Evolutionary conservation across 2,113 vertebrate species (phyloP).

Genomic region (Sitta europaea): DNA sequence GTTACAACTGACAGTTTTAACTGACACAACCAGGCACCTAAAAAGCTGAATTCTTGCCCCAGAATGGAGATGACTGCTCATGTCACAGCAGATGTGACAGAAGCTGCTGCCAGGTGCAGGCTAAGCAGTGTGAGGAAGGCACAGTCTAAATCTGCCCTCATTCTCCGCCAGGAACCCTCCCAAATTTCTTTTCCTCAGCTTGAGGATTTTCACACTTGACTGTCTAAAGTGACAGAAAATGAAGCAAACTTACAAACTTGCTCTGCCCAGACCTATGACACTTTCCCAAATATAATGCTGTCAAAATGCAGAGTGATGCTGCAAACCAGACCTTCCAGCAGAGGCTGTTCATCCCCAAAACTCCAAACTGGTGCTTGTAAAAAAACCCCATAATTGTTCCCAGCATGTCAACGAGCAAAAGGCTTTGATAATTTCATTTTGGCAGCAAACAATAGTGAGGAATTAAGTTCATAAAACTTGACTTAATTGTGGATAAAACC

Average conservation of each 20-base stretch:
- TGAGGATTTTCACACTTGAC: not conserved
- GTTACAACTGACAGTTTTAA: no score
- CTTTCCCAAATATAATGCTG: not conserved
- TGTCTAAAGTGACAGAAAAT: not conserved
- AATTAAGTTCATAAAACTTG: conserved; percentile 55
- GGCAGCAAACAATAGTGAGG: conserved; percentile 7
- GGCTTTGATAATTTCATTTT: conserved; percentile 24
- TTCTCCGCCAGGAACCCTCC: not conserved
- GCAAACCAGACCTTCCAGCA: not conserved
- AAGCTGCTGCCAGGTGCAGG: not conserved
- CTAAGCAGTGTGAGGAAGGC: not conserved
- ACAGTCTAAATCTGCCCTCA: not conserved
- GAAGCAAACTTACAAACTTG: not conserved
- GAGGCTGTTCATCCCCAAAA: not conserved
- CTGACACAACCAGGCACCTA: not conserved
- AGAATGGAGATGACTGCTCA: not conserved
- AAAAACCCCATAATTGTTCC: not conserved
- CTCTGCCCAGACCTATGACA: not conserved
- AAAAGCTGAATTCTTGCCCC: not conserved
- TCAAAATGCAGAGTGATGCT: not conserved
- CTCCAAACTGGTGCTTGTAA: not conserved
- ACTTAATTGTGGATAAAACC: conserved; percentile 47
- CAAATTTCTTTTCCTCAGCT: not conserved
- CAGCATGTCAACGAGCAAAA: not conserved
- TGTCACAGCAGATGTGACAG: not conserved